Evolutionary conservation across 2,888 invertebrate genomes (phyloP), one percentile per base, ranked within the genome.

Genomic region (Drosophila infuscata): DNA sequence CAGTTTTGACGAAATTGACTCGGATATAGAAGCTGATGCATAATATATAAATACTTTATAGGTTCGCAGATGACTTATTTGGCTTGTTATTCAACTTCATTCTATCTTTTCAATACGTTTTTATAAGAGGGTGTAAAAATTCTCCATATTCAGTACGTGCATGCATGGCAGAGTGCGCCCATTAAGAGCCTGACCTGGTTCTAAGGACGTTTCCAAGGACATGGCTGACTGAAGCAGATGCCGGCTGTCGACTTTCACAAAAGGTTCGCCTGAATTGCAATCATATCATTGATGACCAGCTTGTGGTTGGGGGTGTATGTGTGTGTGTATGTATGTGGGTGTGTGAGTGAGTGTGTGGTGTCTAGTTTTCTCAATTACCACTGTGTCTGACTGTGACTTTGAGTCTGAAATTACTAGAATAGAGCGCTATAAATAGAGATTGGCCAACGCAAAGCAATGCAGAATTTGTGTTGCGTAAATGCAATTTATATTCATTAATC

Each of bases 401-500:
- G 59, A 30, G 63, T 36, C 70, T 76, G 54, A 66, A 76, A 74
- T 83, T 81, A 68, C 68, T 62, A 48, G 36, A 51, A 65, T 25
- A 59, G 20, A 20, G 62, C 32, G n/a, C 72, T 79, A 71, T 75
- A 79, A 79, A 79, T 76, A 67, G 72, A 52, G 43, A 38, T 48
- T 67, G 66, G 59, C 30, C 38, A 29, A 20, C 36, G 35, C 33
- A 64, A 36, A 49, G 52, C 56, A 53, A 36, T 35, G 25, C 12
- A 29, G 46, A 29, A 48, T 36, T 61, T 53, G 61, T 29, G 25
- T n/a, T 48, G 43, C 35, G 49, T 32, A 36, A 66, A 67, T 71
- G 79, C 83, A 83, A 84, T 84, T 85, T 83, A 70, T 76, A 72
- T 78, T 72, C 67, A 71, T 85, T 82, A 74, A 69, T 53, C 63